Base-by-base conservation (phyloP, 2,888 invertebrate genomes). In the Syrista parreyssii region DNA sequence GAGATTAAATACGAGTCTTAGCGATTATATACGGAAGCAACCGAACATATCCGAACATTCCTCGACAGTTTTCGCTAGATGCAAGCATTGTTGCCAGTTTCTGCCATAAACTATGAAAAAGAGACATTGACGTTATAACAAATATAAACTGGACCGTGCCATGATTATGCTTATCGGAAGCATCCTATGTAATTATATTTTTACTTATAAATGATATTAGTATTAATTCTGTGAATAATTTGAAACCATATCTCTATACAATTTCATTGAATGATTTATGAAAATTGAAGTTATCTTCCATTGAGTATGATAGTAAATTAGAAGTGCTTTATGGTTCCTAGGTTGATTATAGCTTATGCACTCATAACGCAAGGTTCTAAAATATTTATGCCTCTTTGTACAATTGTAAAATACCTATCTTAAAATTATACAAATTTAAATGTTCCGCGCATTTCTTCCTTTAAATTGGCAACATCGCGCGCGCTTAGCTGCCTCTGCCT, bases 401-500 rank as follows among this genome's bases (percentile, higher is more conserved):
- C 9, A 55, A 55, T 55, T 9, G 4, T 55, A 55, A 55, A 23
- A 55, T 23, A 55, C 9, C 9, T 55, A 55, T 55, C 55, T 55
- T 55, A 9, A 55, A 55, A 23, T 55, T 55, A 55, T 55, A 55
- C 9, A 55, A 23, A 33, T 71, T 71, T 71, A 33, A 71, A 71
- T 71, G 12, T 31, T 33, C 71, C 71, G 71, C 71, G 71, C 9
- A 68, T 30, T 71, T 71, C 71, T 31, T 33, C 30, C 31, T 31
- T 33, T 33, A 33, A 30, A 74, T n/a, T 35, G 74, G 74, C 74
- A 74, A 74, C 74, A n/a, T 74, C 33, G 74, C n/a, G 15, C 30
- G 33, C 35, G 11, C 35, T 11, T 30, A 30, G 11, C 31, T 34
- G 36, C 80, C 78, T 73, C 80, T 82, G 75, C 68, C 78, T 75